Base-by-base conservation (phyloP, 1,140 invertebrate genomes). In the Caenorhabditis latens region DNA sequence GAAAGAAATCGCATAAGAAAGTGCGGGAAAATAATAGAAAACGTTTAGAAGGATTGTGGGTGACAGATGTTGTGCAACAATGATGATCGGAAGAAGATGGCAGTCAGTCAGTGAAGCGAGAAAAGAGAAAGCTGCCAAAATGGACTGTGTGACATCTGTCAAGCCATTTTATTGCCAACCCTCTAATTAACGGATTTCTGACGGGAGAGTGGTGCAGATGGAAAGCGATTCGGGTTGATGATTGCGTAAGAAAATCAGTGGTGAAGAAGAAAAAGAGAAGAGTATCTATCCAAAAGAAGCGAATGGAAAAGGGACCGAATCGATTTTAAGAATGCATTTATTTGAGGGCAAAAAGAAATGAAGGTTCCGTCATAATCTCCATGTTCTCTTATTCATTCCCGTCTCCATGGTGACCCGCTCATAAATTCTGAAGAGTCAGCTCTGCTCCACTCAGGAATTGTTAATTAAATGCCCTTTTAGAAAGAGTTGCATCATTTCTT, bases 111-210 rank as follows among this genome's bases (percentile, higher is more conserved):
- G 40, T 42, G 43, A 48, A 79, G 71, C 46, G 71, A 79, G 71
- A 50, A 48, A 79, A n/a, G 3, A 43, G 71, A 79, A 79, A 50
- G 71, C 71, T 79, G 43, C 71, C 40, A 79, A 79, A 79, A 79
- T 79, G 43, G 71, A 46, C 32, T 79, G 46, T 32, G 32, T 50
- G 71, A 50, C 71, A 79, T 79, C 71, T 79, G 71, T 50, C 71
- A 79, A 50, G 71, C 71, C 71, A 79, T 79, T 79, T 79, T 50
- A 79, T 50, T 24, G 71, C 46, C 71, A 50, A 79, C 71, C 71
- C 71, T 79, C 71, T 79, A 79, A 79, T 79, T 79, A 79, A 50
- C 71, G 46, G 71, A 79, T 79, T 79, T 79, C 46, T 79, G 46
- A 53, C 21, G 40, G 6, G 14, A 24, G 32, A 32, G 32, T 32